These are phyloP conservation scores for Melinaea menophilus DNA, from an alignment of 2,888 invertebrate species.

Conservation along the genomic window DNA sequence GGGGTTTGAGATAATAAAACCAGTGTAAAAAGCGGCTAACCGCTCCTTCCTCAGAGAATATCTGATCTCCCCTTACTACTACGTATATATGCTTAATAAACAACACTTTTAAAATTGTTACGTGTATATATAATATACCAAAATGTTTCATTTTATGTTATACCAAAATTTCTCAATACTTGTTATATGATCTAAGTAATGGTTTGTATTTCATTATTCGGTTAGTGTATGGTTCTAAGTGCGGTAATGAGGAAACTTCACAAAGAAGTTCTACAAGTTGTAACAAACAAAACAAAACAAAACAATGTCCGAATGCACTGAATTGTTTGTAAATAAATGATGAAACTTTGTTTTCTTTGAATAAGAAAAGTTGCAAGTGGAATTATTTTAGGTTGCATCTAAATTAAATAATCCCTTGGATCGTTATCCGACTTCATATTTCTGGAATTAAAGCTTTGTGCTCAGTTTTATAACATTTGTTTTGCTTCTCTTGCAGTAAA, in stretches of 20 bases:
- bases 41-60: conserved; percentile 57
- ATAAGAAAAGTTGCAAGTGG: conserved; percentile 30
- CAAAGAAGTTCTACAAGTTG: conserved; percentile 44
- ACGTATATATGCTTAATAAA: conserved; percentile 50
- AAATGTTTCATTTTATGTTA: not conserved
- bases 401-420: conserved; percentile 28
- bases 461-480: too few relatives aligned
- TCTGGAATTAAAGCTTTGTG: too few relatives aligned
- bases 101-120: too few relatives aligned
- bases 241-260: conserved; percentile 74
- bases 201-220: conserved; percentile 36
- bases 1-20: conserved; percentile 69
- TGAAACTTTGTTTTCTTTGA: conserved; percentile 30
- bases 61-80: conserved; percentile 58
- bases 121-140: conserved; percentile 37
- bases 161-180: not conserved
- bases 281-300: conserved; percentile 35
- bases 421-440: too few relatives aligned
- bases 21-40: conserved; percentile 72
- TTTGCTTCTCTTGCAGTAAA: too few relatives aligned
- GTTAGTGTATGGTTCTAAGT: conserved; percentile 56
- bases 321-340: conserved; percentile 34
- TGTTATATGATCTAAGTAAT: conserved; percentile 3
- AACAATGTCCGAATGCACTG: conserved; percentile 38
- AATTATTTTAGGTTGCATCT: conserved; percentile 32